These are phyloP conservation scores for Mesorhabditis spiculigera DNA, from an alignment of 2,888 invertebrate genomes.

Conservation along the genomic window DNA sequence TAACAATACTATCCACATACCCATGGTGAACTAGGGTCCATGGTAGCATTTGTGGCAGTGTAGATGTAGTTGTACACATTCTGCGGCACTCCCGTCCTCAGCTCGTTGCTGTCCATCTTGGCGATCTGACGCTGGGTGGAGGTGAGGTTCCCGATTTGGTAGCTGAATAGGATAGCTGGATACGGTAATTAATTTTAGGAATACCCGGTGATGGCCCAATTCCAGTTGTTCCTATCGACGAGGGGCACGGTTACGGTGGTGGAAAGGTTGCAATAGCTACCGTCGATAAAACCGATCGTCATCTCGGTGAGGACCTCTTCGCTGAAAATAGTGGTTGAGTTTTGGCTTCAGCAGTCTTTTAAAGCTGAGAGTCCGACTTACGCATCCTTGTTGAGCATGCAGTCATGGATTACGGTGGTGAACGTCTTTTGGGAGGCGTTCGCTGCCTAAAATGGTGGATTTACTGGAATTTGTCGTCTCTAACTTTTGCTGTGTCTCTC, in stretches of 20 bases:
- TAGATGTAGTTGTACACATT: constrained; percentile 3
- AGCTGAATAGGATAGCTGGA: not conserved
- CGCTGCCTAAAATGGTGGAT: not conserved
- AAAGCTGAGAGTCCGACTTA: not conserved
- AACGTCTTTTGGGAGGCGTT: not conserved
- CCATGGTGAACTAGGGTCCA: not conserved
- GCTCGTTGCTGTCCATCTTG: not conserved
- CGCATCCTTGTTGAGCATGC: not conserved
- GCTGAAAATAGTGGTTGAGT: not conserved
- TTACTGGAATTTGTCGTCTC: too few relatives aligned
- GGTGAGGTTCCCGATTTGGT: constrained; percentile 1
- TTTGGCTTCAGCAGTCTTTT: not conserved
- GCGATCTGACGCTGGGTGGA: not conserved
- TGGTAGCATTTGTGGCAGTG: not conserved
- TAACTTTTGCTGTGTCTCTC: too few relatives aligned
- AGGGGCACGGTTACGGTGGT: not conserved
- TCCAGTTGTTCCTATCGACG: constrained; percentile 6
- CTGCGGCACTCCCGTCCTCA: not conserved
- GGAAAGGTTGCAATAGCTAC: not conserved
- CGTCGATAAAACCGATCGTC: constrained; percentile 4
- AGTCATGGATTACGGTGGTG: not conserved
- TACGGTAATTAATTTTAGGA: not conserved
- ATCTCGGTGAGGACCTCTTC: not conserved
- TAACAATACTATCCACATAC: not conserved
- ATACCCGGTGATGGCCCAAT: not conserved